phyloP scores from a whole-genome alignment of 2,113 vertebrate species.

The Lepisosteus oculatus region DNA sequence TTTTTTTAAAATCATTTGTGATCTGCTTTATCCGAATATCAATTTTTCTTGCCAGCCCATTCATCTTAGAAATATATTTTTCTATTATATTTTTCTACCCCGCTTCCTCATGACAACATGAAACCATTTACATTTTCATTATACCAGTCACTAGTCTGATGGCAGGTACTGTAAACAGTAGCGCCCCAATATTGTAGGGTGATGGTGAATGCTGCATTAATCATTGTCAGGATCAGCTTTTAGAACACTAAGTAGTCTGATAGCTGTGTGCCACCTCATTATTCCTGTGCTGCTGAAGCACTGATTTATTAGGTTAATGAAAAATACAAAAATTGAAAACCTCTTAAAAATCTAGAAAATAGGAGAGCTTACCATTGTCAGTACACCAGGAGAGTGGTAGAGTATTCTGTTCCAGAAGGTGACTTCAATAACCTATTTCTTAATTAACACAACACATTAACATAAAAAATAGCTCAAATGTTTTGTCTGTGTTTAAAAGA shows the following conservation, averaged over 20 bases:
- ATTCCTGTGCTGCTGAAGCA: neutral
- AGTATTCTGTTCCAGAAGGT: neutral
- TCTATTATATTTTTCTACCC: no score
- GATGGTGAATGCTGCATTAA: neutral
- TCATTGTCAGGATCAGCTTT: slow-evolving; percentile 4
- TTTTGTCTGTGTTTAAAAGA: neutral
- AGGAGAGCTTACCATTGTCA: neutral
- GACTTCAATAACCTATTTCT: neutral
- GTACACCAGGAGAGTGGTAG: neutral
- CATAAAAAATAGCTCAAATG: neutral
- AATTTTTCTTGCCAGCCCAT: no score
- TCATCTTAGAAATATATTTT: no score
- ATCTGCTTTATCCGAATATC: no score
- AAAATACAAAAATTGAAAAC: neutral
- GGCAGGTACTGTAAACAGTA: slow-evolving; percentile 7
- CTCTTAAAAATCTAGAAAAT: neutral
- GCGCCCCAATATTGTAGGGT: neutral
- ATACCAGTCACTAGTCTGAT: neutral
- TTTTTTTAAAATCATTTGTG: no score
- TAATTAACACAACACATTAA: neutral
- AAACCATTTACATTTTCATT: slow-evolving; percentile 9
- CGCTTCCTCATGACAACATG: no score
- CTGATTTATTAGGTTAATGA: slow-evolving; percentile 6
- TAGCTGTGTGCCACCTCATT: neutral
- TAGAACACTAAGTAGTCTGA: slow-evolving; percentile 8